phyloP scores from a whole-genome alignment of 2,113 vertebrate species.

The Myrmecophaga tridactyla region DNA sequence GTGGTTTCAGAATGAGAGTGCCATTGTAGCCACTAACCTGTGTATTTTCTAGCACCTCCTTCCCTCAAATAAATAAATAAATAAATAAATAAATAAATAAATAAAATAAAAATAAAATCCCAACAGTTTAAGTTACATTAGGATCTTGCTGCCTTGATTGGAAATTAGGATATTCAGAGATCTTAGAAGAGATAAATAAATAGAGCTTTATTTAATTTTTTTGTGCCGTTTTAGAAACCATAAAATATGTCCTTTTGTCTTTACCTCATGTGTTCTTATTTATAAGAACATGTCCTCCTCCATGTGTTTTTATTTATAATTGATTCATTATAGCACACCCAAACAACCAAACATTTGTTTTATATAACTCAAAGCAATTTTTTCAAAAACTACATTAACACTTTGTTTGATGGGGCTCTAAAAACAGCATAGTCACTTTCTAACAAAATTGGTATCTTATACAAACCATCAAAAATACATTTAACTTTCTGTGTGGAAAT shows the following conservation, averaged over 20 bases:
- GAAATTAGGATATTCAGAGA: constrained; percentile 13
- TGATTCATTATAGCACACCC: neutral
- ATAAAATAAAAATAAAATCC: neutral
- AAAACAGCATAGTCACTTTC: neutral
- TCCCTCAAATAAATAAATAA: neutral
- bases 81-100: neutral
- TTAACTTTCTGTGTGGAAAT: neutral
- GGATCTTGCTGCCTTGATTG: neutral
- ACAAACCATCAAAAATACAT: neutral
- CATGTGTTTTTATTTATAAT: neutral
- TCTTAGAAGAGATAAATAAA: neutral
- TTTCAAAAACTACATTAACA: neutral
- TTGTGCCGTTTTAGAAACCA: neutral
- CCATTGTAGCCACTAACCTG: neutral
- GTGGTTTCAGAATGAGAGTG: neutral
- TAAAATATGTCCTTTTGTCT: neutral
- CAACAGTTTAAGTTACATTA: neutral
- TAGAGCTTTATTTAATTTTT: neutral
- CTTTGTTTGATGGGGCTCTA: neutral
- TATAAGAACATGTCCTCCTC: neutral
- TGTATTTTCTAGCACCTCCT: neutral
- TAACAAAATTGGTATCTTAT: neutral
- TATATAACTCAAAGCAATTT: neutral
- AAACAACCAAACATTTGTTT: neutral
- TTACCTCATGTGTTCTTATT: neutral